Conservation (phyloP, 2,113 vertebrate species). For the Psilopsiagon aurifrons region DNA sequence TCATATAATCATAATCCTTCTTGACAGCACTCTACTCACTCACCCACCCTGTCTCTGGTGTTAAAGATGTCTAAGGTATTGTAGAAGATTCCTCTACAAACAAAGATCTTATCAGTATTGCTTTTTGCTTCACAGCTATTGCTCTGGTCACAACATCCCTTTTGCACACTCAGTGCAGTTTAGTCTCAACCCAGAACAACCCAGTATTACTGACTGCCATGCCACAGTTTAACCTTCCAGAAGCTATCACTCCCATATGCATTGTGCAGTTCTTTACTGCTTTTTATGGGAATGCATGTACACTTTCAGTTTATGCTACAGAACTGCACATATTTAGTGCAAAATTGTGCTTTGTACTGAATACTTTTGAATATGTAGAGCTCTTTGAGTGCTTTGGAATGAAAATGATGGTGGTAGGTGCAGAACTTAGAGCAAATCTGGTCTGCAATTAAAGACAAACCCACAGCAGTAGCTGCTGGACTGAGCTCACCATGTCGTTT, state of each 20-base stretch:
- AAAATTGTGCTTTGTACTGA: not conserved
- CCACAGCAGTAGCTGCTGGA: constrained; percentile 16
- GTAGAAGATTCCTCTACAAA: not conserved
- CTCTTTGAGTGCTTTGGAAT: not conserved
- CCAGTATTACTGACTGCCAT: not conserved
- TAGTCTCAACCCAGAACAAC: not conserved
- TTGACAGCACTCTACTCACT: not conserved
- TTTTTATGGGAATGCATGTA: not conserved
- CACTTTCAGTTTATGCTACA: not conserved
- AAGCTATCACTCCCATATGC: not conserved
- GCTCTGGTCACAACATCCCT: not conserved
- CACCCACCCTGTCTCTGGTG: not conserved
- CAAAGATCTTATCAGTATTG: not conserved
- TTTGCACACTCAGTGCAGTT: not conserved
- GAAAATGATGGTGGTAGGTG: not conserved
- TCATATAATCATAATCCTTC: not conserved
- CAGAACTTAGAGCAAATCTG: not conserved
- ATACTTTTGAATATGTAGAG: not conserved
- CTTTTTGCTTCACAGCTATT: not conserved
- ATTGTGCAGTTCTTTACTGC: not conserved
- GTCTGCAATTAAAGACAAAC: not conserved
- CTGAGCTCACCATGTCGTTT: constrained; percentile 56
- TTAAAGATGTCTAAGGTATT: not conserved
- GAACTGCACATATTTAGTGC: not conserved
- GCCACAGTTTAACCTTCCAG: not conserved